Conservation (phyloP, 2,888 invertebrate species). For the Silvanus unidentatus region DNA sequence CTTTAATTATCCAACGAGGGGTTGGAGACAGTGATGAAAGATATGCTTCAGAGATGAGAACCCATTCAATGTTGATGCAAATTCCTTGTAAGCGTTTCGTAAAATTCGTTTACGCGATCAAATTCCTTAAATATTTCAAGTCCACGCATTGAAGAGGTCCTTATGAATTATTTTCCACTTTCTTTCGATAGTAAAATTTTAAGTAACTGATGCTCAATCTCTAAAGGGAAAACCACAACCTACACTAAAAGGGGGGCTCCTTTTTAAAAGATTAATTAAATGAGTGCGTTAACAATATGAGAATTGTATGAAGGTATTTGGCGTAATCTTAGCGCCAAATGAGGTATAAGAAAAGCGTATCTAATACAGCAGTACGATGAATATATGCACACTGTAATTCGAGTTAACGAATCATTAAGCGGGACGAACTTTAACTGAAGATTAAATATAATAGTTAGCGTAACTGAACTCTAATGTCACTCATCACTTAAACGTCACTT, state of each 20-base stretch:
- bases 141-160: too few species aligned
- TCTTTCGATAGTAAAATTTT: too few species aligned
- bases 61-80: constrained; percentile 6
- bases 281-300: too few species aligned
- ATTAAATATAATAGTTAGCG: constrained; percentile 47
- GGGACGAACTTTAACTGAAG: constrained; percentile 43
- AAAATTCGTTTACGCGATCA: constrained; percentile 15
- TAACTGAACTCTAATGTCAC: constrained; percentile 46
- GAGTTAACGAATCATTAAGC: constrained; percentile 46
- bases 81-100: constrained; percentile 21
- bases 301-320: constrained; percentile 16
- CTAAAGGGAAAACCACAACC: too few species aligned
- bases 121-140: constrained; percentile 14
- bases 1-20: not conserved
- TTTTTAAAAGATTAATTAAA: too few species aligned
- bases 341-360: constrained; percentile 30
- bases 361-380: constrained; percentile 29
- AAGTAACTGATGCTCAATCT: too few species aligned
- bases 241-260: too few species aligned
- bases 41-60: not conserved
- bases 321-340: constrained; percentile 28
- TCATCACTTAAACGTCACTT: constrained; percentile 47
- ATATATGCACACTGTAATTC: constrained; percentile 38
- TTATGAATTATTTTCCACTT: too few species aligned
- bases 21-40: constrained; percentile 2